Conservation (phyloP, 1,140 invertebrate species). For the Batillaria attramentaria region DNA sequence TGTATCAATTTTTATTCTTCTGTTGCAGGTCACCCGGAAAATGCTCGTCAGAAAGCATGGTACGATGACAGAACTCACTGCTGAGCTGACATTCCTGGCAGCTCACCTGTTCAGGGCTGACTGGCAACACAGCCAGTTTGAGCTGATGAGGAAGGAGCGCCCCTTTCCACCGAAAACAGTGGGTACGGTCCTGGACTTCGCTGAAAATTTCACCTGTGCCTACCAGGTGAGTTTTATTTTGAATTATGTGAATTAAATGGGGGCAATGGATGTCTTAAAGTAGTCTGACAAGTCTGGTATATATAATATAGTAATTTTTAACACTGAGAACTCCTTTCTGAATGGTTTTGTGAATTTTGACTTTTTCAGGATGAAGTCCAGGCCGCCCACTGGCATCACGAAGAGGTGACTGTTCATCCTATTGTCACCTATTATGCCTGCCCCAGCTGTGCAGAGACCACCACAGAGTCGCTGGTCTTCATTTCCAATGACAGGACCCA, state of each 20-base stretch:
- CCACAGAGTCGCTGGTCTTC: slow-evolving; percentile 36
- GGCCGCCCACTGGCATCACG: slow-evolving; percentile 32
- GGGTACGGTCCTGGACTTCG: slow-evolving; percentile 26
- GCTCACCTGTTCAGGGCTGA: slow-evolving; percentile 6
- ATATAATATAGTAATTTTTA: no score
- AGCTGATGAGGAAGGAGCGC: neutral
- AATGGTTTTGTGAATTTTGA: no score
- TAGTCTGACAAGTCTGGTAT: no score
- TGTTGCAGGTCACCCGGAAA: no score
- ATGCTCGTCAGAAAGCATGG: no score
- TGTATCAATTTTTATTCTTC: no score
- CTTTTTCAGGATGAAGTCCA: slow-evolving; percentile 32
- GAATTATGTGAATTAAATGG: no score
- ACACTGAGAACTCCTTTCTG: no score
- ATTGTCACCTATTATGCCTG: slow-evolving; percentile 38
- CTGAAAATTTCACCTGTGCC: slow-evolving; percentile 24
- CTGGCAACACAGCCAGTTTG: slow-evolving; percentile 14
- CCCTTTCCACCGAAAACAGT: slow-evolving; percentile 16
- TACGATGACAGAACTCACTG: neutral
- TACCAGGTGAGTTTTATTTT: no score
- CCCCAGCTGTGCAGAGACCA: slow-evolving; percentile 12
- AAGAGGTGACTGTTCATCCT: slow-evolving; percentile 27
- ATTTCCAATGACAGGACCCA: slow-evolving; percentile 42
- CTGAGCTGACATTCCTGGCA: neutral
- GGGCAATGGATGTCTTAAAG: no score